phyloP scores from a whole-genome alignment of 2,797 vertebrate genomes.

The Oreochromis mossambicus region DNA sequence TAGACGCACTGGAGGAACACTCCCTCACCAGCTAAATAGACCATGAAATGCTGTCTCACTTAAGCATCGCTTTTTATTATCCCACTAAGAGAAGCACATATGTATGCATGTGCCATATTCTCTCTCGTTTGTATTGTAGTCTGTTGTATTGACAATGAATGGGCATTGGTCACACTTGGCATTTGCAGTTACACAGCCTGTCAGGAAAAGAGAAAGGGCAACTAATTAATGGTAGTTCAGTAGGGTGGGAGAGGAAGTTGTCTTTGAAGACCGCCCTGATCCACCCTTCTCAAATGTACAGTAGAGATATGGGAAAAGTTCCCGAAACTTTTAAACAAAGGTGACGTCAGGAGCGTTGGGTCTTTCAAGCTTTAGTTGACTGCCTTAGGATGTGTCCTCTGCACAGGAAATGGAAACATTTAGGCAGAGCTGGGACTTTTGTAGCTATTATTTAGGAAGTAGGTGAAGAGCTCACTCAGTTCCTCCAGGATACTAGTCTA shows the following conservation, averaged over 20 bases:
- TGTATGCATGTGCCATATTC: slow-evolving; percentile 1
- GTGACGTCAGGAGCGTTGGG: neutral
- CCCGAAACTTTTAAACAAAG: neutral
- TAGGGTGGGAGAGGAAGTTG: neutral
- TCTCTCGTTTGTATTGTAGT: slow-evolving; percentile 31
- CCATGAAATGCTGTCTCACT: slow-evolving; percentile 39
- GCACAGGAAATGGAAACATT: neutral
- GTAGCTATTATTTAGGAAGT: slow-evolving; percentile 5
- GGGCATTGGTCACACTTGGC: slow-evolving; percentile 53
- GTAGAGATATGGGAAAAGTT: neutral
- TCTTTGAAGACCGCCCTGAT: slow-evolving; percentile 9
- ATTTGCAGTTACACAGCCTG: slow-evolving; percentile 52
- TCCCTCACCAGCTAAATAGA: slow-evolving; percentile 32
- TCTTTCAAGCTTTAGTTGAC: neutral
- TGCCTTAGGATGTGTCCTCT: neutral
- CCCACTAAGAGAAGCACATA: slow-evolving; percentile 12
- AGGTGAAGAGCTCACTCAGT: slow-evolving; percentile 9
- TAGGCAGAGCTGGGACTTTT: neutral
- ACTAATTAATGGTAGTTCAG: slow-evolving; percentile 46
- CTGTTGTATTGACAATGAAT: slow-evolving; percentile 37
- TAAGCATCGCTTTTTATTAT: slow-evolving; percentile 25
- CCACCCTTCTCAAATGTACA: neutral
- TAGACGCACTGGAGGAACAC: slow-evolving; percentile 25
- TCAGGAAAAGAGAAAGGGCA: slow-evolving; percentile 46
- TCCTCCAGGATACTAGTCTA: neutral